Base-by-base conservation (phyloP, 2,888 invertebrate species). In the Lithophane socia region DNA sequence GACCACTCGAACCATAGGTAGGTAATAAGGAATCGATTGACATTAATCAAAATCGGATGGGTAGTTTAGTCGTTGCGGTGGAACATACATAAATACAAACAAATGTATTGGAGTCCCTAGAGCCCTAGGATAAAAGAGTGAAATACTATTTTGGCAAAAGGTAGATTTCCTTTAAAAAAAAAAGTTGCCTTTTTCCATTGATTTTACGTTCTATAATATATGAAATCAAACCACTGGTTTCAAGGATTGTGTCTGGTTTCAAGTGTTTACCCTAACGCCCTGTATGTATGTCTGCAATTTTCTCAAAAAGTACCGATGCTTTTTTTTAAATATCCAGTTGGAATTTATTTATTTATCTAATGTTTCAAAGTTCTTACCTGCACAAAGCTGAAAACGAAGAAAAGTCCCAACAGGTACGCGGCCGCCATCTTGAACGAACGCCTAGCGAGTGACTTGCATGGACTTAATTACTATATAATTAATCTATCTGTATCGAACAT, bases 301-400 rank as follows among this genome's bases (percentile, higher is more conserved):
- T 16, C 29, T 47, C 16, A 21, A 24, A 44, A 44, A 37, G 4
- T n/a, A n/a, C 16, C 18, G 9, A 75, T 8, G 24, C 24, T 44
- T 66, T 47, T 47, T 18, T 18, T 18, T 65, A 37, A 37, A 37
- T 37, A 37, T 37, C 37, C 5, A 37, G 37, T 37, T 37, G 21
- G 1, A 29, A 13, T 9, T 70, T 16, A 37, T 37, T 21, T 1
- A 12, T 24, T 49, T 12, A 24, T 24, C 24, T 0, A 58, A 37
- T 71, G 1, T 29, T 63, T 21, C 4, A 49, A n/a, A n/a, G 13
- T 18, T 12, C 75, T 85, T 66, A 87, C 85, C 85, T 87, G 87
- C 16, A 63, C 87, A 49, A 29, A 81, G 29, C 87, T 81, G 54
- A 87, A 58, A 37, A 87, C 13, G 42, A 84, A 81, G 47, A 81